Conservation (phyloP, 53 echinoderm and acorn worm genomes). For the Temnopleurus reevesii region DNA sequence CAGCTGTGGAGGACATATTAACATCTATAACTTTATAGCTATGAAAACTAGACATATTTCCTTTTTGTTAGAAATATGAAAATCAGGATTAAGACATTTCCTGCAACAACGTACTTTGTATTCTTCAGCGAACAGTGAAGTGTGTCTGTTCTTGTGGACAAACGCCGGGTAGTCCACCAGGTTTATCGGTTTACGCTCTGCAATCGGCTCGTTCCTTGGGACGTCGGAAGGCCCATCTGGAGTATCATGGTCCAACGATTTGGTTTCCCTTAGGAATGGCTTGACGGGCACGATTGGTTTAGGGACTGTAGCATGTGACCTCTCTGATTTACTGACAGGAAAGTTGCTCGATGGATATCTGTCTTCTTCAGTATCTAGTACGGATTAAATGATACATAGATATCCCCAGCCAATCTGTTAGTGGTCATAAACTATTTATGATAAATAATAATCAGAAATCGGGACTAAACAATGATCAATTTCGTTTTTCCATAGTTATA, state of each 20-base stretch:
- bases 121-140: neutral
- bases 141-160: constrained; percentile 21
- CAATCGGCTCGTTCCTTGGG: neutral
- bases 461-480: too few species aligned
- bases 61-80: too few species aligned
- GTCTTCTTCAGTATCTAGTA: neutral
- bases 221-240: neutral
- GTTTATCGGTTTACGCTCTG: neutral
- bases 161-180: neutral
- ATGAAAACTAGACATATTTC: too few species aligned
- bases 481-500: too few species aligned
- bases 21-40: too few species aligned
- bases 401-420: too few species aligned
- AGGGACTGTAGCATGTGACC: neutral
- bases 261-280: neutral
- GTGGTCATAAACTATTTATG: too few species aligned
- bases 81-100: neutral
- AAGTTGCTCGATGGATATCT: neutral
- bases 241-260: neutral
- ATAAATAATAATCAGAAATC: too few species aligned
- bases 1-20: too few species aligned
- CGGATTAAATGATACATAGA: neutral
- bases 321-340: too few species aligned
- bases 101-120: neutral
- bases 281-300: constrained; percentile 3